Base-by-base conservation (phyloP, 1,140 invertebrate genomes). In the Ptiloglossa arizonensis region DNA sequence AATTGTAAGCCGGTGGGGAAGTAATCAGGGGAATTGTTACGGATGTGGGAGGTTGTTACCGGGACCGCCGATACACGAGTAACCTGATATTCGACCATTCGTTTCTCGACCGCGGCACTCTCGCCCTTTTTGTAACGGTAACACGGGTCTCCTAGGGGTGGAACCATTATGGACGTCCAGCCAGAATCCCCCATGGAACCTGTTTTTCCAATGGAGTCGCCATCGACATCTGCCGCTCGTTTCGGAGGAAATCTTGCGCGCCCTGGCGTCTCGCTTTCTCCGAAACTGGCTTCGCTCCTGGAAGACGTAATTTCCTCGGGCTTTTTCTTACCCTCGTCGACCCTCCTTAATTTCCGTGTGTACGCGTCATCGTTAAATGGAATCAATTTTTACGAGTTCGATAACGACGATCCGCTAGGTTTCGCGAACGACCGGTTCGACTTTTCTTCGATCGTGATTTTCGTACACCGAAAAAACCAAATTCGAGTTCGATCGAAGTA, bases 21-120 rank as follows among this genome's bases (percentile, higher is more conserved):
- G 89, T 91, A 92, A 92, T 91, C 90, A 90, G 89, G 82, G 81
- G 86, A 88, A 91, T 90, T 90, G 89, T 92, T 87, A 85, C 84
- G 88, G 81, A 89, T 86, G 87, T 87, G 86, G 89, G 90, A 87
- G 86, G 87, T 82, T 75, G 89, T 90, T 89, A 88, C 86, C 82
- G 82, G 35, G 79, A 80, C 83, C 83, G 79, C 81, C 41, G 46
- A 75, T 86, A 84, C 80, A 81, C 68, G 62, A 82, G 91, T 89
- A 91, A 92, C 87, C 83, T 73, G 90, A 92, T 89, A 89, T 87
- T 82, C 81, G 56, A 74, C 82, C 82, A 78, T 80, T 80, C 73
- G 73, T 48, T 64, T 71, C 73, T 75, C 66, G 52, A 76, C 72
- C 70, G 44, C 8, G 78, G 19, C 15, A 6, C 27, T 57, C 50